Evolutionary conservation across 2,113 vertebrate species (phyloP).

Genomic region (Gopherus flavomarginatus): DNA sequence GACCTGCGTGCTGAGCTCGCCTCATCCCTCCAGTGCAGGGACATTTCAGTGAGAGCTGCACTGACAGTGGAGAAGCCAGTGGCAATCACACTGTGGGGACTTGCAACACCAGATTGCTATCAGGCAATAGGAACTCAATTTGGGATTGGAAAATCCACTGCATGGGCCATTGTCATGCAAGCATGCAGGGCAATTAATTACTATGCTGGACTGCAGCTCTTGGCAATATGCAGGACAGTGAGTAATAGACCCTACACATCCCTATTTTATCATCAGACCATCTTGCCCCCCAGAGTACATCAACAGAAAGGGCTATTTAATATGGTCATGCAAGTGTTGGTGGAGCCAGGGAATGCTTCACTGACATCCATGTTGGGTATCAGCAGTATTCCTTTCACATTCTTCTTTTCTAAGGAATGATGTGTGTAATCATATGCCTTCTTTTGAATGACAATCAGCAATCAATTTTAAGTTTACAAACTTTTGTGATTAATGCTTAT

Average conservation of each 20-base stretch:
- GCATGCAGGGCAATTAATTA: neutral
- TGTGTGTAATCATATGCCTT: neutral
- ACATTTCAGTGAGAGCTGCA: no score
- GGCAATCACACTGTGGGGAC: no score
- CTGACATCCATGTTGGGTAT: neutral
- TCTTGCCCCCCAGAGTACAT: neutral
- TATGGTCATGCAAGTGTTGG: neutral
- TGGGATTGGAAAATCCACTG: no score
- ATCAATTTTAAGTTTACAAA: neutral
- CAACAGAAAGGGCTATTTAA: neutral
- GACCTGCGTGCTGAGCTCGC: no score
- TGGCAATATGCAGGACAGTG: neutral
- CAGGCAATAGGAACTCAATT: no score
- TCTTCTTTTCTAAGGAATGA: neutral
- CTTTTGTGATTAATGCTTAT: neutral
- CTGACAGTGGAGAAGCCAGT: no score
- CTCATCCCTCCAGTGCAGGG: no score
- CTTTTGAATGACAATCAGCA: neutral
- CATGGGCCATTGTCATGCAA: neutral
- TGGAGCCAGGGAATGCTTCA: neutral
- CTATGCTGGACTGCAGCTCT: no score
- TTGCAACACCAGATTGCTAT: no score
- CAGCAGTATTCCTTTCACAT: neutral
- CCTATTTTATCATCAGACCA: neutral
- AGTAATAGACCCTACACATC: neutral